Conservation (phyloP, 2,113 vertebrate species). For the Bubalus kerabau region DNA sequence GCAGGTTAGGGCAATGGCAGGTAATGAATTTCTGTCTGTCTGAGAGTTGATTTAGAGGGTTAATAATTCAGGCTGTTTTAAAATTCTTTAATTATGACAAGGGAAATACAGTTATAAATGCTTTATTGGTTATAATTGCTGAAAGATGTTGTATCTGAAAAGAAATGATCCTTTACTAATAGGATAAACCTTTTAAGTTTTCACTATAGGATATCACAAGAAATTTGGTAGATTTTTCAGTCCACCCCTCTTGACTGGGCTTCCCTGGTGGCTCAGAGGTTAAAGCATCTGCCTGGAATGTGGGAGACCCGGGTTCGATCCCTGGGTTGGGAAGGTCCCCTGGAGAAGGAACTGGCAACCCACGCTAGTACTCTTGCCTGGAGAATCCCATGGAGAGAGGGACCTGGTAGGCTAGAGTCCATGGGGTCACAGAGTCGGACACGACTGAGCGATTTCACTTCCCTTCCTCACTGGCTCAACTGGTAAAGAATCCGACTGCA, state of each 20-base stretch:
- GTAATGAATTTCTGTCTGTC: background rate
- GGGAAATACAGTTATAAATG: slow-evolving; percentile 40
- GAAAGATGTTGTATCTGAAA: slow-evolving; percentile 44
- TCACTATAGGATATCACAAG: slow-evolving; percentile 44
- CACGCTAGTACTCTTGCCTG: too few relatives aligned
- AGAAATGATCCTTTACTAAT: slow-evolving; percentile 22
- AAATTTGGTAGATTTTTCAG: slow-evolving; percentile 47
- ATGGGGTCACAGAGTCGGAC: too few relatives aligned
- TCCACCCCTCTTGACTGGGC: background rate
- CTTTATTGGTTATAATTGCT: slow-evolving; percentile 7
- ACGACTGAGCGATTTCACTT: too few relatives aligned
- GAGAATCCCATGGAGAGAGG: too few relatives aligned
- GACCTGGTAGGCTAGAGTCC: too few relatives aligned
- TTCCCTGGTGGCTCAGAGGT: background rate
- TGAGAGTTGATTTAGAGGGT: background rate
- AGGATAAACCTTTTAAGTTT: slow-evolving; percentile 23
- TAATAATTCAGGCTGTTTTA: slow-evolving; percentile 26
- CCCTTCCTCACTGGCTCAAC: background rate
- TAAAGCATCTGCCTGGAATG: too few relatives aligned
- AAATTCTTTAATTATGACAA: slow-evolving; percentile 42
- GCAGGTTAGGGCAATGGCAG: background rate
- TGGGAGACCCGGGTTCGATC: too few relatives aligned
- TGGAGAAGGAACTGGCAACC: too few relatives aligned
- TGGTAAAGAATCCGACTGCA: background rate
- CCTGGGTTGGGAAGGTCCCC: too few relatives aligned